A percentile compares a stretch with the other conserved stretches of the same genome.
These are phyloP conservation scores for Philopedon plagiatum DNA, from an alignment of 2,888 invertebrate genomes.

Conservation along the genomic window DNA sequence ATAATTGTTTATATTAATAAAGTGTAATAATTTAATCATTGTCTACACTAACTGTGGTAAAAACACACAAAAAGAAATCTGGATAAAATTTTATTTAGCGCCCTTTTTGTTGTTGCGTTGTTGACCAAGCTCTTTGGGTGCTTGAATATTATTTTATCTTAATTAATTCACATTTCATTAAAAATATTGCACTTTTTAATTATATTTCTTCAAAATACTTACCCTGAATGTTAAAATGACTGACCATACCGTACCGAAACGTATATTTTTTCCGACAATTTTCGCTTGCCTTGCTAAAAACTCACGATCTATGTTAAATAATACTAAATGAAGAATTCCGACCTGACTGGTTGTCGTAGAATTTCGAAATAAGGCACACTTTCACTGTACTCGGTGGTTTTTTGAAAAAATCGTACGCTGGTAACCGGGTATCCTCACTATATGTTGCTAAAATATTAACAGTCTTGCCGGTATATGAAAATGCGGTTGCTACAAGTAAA, in stretches of 20 bases:
- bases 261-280: constrained; percentile 17
- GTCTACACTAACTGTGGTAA: too few species aligned
- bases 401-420: constrained; percentile 12
- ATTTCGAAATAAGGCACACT: not conserved
- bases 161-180: too few species aligned
- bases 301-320: not conserved
- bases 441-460: constrained; percentile 19
- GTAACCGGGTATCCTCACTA: not conserved
- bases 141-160: too few species aligned
- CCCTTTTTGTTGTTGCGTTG: too few species aligned
- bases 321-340: too few species aligned
- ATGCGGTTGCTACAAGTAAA: constrained; percentile 23
- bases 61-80: too few species aligned
- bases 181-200: not conserved
- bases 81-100: too few species aligned
- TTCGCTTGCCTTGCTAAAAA: constrained; percentile 10
- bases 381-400: not conserved
- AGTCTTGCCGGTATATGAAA: not conserved
- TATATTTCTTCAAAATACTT: constrained; percentile 10
- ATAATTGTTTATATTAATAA: too few species aligned
- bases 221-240: constrained; percentile 37
- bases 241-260: constrained; percentile 40
- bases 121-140: too few species aligned
- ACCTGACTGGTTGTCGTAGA: not conserved
- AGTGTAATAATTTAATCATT: too few species aligned